phyloP scores from a whole-genome alignment of 2,113 vertebrate genomes.

The Pteropus alecto region DNA sequence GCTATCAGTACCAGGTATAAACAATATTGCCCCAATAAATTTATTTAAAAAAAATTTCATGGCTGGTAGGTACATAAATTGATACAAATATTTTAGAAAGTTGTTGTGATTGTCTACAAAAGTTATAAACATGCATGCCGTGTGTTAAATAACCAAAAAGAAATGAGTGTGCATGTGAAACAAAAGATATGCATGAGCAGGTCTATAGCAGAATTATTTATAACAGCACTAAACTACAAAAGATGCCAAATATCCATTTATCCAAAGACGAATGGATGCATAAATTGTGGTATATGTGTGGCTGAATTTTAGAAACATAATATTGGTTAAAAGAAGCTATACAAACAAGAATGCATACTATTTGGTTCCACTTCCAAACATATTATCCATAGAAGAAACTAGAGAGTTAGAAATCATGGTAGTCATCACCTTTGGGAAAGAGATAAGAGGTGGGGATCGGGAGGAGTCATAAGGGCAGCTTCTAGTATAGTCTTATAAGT shows the following conservation, averaged over 20 bases:
- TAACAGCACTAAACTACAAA: neutral
- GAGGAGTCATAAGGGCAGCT: neutral
- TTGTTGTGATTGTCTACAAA: neutral
- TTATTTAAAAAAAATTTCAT: neutral
- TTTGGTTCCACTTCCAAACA: neutral
- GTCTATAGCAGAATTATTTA: neutral
- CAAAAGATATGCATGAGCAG: fast-evolving
- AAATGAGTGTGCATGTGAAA: neutral
- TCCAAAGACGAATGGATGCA: too few relatives aligned
- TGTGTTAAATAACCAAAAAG: neutral
- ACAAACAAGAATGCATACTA: too few relatives aligned
- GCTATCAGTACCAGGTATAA: neutral
- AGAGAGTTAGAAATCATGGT: neutral
- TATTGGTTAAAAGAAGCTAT: neutral
- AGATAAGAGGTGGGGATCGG: too few relatives aligned
- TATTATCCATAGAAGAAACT: neutral
- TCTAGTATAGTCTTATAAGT: neutral
- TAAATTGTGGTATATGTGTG: too few relatives aligned
- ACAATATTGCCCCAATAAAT: too few relatives aligned
- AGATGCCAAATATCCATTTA: neutral
- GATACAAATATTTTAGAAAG: neutral
- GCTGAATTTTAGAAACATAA: neutral
- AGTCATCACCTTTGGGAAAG: neutral
- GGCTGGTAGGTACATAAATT: neutral
- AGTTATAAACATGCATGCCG: too few relatives aligned